Evolutionary conservation across 2,797 vertebrate species (phyloP), one percentile per base, ranked within the genome.

Genomic region (Columba guinea): DNA sequence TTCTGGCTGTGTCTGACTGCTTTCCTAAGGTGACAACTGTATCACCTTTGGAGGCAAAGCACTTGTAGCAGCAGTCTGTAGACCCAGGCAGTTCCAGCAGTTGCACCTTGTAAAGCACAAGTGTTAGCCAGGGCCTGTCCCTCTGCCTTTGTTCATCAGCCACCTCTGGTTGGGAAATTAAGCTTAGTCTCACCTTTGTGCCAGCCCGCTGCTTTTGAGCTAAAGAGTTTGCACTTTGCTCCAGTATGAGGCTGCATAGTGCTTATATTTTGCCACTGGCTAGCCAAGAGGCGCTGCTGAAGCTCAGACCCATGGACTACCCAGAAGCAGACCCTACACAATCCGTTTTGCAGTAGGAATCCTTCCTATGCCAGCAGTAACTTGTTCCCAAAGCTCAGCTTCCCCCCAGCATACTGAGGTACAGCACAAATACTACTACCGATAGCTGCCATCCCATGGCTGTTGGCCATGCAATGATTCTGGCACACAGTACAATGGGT

Each of bases 401-500:
- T 68, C 37, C 20, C 16, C 15, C 5, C 22, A 48, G 32, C 11
- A 11, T 39, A 84, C 52, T 46, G 35, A 84, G 17, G 17, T 39
- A 44, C 37, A 55, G 35, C 52, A 52, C 22, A 70, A 91, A 51
- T 35, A 52, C 28, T 34, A 6, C 13, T 15, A 5, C 13, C 2
- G 0, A 5, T 8, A n/a, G 52, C 30, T 77, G 71, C n/a, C 53
- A 67, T 15, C 17, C 35, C 30, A 24, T 1, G 1, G 37, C 44
- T 76, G 15, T 84, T 6, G 6, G 13, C 12, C 52, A 49, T 0
- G 4, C 53, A 49, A 39, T 0, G 4, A 44, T 46, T 65, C 60
- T 13, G 5, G 19, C 15, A 44, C 2, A 21, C 0, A 3, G 34
- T 32, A 3, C 23, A 6, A 7, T 39, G 19, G 17, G 18, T 71